Evolutionary conservation across 2,888 invertebrate species (phyloP).

Genomic region (Sisyra nigra): DNA sequence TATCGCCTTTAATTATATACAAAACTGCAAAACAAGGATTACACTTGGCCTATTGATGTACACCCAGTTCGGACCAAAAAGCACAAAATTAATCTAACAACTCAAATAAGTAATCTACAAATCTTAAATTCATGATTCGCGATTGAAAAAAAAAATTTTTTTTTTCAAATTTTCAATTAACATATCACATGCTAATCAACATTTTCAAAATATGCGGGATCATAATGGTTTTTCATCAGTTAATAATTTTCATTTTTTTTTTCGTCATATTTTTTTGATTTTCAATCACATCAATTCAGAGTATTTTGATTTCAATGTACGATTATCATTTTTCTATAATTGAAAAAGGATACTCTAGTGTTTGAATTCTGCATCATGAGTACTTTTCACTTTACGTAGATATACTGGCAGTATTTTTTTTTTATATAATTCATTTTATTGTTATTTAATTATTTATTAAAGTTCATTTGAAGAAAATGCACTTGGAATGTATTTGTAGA

Average conservation of each 20-base stretch:
- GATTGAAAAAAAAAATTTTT: not conserved
- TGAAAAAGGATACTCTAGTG: too few relatives aligned
- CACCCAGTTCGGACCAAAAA: conserved; percentile 32
- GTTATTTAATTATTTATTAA: conserved; percentile 7
- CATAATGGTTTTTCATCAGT: too few relatives aligned
- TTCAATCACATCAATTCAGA: too few relatives aligned
- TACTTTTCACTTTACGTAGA: conserved; percentile 6
- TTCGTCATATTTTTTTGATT: too few relatives aligned
- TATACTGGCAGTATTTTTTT: conserved; percentile 3
- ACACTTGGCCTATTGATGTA: conserved; percentile 11
- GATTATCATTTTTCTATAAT: too few relatives aligned
- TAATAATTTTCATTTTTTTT: too few relatives aligned
- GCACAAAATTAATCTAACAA: conserved; percentile 1
- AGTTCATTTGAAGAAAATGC: conserved; percentile 7
- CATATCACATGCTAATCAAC: too few relatives aligned
- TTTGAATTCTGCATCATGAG: conserved; percentile 6
- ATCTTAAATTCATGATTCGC: too few relatives aligned
- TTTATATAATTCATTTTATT: conserved; percentile 1
- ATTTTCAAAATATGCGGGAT: too few relatives aligned
- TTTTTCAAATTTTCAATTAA: conserved; percentile 1
- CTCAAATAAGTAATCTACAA: not conserved
- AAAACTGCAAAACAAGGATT: too few relatives aligned
- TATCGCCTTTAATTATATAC: too few relatives aligned
- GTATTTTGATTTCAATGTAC: too few relatives aligned
- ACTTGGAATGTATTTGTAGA: conserved; percentile 9